Base-by-base conservation (phyloP, 1,140 invertebrate species). In the Zophobas atratus region DNA sequence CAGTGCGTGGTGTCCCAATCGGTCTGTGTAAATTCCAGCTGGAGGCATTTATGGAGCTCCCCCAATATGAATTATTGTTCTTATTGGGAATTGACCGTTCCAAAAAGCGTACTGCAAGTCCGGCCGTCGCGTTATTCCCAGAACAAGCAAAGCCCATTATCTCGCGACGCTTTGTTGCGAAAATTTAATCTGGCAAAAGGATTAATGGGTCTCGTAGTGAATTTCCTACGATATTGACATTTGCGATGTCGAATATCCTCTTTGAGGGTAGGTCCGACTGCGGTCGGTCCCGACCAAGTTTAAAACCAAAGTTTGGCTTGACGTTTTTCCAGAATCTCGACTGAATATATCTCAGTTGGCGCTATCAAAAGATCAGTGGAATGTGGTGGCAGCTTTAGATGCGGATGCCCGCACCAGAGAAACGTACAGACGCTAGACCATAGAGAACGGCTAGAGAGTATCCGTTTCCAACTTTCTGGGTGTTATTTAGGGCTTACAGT, bases 351-450 rank as follows among this genome's bases (percentile, higher is more conserved):
- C 72, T 77, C 60, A 39, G 48, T 60, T 60, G 34, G 48, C 56
- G 46, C 76, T 77, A 77, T 73, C 70, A 67, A 77, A 77, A 77
- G 76, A 77, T 73, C 70, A 77, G 60, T 33, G 70, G 72, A 77
- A 63, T 57, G 60, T 43, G 60, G 60, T 67, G 70, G 72, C 55
- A 63, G 48, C 46, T 57, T 57, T 57, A 73, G 56, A 77, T 77
- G 51, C 56, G 76, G 70, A 57, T 73, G 70, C 56, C 46, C 51
- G 56, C 72, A 72, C 70, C 72, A 57, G 32, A 73, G 51, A 77
- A 35, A 77, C 49, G 72, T 70, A 77, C 39, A 77, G 41, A 77
- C 67, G 57, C 43, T 3, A 60, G 56, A 60, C 56, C 56, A 39
- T 46, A 67, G n/a, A 32, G 38, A 43, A 20, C 43, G 43, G 41